Percentiles rank a stretch among this genome's conserved stretches.
Evolutionary conservation across 2,113 vertebrate species (phyloP).

Genomic region (Himantopus leucocephalus): DNA sequence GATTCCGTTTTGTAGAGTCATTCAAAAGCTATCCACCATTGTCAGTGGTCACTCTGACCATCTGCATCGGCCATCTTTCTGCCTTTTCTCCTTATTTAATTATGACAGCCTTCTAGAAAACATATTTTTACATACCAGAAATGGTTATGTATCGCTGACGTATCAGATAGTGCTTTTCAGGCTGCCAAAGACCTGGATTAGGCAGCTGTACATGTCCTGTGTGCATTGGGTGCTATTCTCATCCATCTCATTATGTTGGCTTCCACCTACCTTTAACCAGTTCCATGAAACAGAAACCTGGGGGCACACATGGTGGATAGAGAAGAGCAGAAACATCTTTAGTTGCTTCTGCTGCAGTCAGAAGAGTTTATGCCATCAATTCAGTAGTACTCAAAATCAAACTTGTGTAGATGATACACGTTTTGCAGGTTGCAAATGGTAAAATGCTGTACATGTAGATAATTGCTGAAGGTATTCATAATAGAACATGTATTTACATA

Average conservation of each 20-base stretch:
- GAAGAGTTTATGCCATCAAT: neutral
- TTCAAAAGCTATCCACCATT: neutral
- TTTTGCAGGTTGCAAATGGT: neutral
- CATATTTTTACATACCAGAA: neutral
- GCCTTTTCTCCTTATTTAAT: neutral
- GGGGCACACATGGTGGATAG: neutral
- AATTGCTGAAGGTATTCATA: neutral
- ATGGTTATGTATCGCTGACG: rapidly evolving
- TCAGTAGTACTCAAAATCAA: neutral
- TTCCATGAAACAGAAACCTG: neutral
- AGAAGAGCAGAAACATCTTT: neutral
- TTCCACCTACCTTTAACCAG: neutral
- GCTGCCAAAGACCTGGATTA: neutral
- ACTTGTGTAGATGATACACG: neutral
- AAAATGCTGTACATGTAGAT: neutral
- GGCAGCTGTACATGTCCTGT: rapidly evolving
- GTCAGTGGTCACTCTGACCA: neutral
- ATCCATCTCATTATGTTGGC: rapidly evolving
- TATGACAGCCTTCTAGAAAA: neutral
- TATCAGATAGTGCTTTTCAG: neutral
- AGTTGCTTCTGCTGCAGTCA: neutral
- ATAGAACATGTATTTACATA: neutral
- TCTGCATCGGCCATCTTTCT: neutral
- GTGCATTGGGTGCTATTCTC: neutral
- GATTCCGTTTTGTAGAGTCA: neutral